Evolutionary conservation across 2,113 vertebrate species (phyloP).

Genomic region (Lagopus leucura): DNA sequence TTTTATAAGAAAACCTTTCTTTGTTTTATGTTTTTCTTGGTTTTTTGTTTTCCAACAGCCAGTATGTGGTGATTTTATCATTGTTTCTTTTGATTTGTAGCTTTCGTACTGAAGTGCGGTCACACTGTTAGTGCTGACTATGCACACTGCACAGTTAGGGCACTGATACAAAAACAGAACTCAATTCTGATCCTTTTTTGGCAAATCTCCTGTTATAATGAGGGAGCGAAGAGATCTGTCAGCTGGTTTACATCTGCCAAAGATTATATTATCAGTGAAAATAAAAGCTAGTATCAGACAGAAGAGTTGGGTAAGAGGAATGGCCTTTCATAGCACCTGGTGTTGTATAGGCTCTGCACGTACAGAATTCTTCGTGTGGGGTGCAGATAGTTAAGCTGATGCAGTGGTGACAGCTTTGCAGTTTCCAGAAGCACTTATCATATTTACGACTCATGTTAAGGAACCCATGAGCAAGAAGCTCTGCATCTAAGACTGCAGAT

Average conservation of each 20-base stretch:
- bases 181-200: background rate
- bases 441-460: background rate
- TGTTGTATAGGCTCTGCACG: no score
- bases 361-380: rapidly evolving
- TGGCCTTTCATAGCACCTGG: background rate
- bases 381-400: background rate
- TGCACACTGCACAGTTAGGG: background rate
- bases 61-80: background rate
- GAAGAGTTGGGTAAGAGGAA: background rate
- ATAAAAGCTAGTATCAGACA: background rate
- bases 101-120: background rate
- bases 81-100: background rate
- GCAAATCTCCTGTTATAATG: background rate
- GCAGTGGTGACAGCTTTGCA: background rate
- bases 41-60: background rate
- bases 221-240: background rate
- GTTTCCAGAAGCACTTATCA: background rate
- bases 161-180: background rate
- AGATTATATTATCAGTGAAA: background rate
- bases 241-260: background rate
- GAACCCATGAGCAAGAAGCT: background rate
- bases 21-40: background rate
- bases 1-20: background rate
- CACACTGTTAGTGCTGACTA: background rate
- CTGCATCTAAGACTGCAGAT: background rate